phyloP scores from a whole-genome alignment of 2,888 invertebrate genomes.

The Pristionchus entomophagus region DNA sequence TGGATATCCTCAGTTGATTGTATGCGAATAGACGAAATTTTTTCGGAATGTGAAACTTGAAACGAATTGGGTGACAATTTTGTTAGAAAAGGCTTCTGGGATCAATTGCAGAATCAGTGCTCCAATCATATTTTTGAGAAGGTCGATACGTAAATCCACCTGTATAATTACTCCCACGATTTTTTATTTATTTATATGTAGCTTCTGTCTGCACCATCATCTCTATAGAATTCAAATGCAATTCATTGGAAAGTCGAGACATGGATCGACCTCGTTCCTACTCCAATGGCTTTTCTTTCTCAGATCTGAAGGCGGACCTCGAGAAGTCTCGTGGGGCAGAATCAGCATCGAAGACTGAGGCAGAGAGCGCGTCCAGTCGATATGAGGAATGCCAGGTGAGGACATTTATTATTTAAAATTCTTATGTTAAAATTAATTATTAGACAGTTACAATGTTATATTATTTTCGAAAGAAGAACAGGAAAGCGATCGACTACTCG shows the following conservation, averaged over 20 bases:
- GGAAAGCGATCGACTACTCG: too few relatives aligned
- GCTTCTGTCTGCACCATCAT: neutral
- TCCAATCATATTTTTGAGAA: too few relatives aligned
- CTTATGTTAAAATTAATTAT: neutral
- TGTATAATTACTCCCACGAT: too few relatives aligned
- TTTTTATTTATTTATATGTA: too few relatives aligned
- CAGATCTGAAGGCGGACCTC: constrained; percentile 44
- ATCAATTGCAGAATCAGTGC: too few relatives aligned
- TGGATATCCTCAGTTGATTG: too few relatives aligned
- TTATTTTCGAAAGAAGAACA: too few relatives aligned
- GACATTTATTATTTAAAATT: neutral
- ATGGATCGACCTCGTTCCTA: neutral
- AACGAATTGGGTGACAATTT: too few relatives aligned
- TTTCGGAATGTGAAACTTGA: too few relatives aligned
- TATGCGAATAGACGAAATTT: too few relatives aligned
- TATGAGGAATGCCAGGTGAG: constrained; percentile 11
- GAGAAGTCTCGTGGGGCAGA: constrained; percentile 32
- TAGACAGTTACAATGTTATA: neutral
- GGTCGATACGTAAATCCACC: too few relatives aligned
- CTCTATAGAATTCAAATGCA: neutral
- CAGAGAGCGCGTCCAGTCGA: neutral
- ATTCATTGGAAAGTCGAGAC: neutral
- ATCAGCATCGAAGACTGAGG: neutral
- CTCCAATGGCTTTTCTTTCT: neutral
- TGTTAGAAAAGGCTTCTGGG: too few relatives aligned